A percentile compares a stretch with the other conserved stretches of the same genome.
These are phyloP conservation scores for Trissolcus basalis DNA, from an alignment of 1,140 invertebrate genomes.

Conservation along the genomic window DNA sequence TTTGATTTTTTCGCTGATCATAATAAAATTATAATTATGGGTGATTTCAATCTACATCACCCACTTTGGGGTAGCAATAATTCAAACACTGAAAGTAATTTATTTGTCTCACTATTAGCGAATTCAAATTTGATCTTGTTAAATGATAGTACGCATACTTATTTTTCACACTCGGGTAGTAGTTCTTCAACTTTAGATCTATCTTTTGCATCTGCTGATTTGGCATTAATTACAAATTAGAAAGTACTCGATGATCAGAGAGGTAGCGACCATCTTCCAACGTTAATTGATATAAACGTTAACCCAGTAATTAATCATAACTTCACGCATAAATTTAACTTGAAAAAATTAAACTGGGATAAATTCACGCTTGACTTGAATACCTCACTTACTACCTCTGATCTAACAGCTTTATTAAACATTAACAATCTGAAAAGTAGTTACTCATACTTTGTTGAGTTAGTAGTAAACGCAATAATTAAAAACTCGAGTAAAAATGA, in stretches of 20 bases:
- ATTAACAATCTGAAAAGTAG: not conserved
- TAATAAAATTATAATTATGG: constrained; percentile 8
- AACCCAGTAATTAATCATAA: not conserved
- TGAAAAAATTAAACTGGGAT: not conserved
- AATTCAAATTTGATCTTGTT: constrained; percentile 2
- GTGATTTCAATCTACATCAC: constrained; percentile 25
- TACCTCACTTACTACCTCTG: not conserved
- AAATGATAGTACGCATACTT: constrained; percentile 6
- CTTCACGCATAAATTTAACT: not conserved
- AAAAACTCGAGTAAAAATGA: not conserved
- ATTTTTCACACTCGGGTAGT: constrained; percentile 5
- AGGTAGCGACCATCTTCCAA: not conserved
- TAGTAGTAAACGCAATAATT: not conserved
- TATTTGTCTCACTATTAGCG: constrained; percentile 2
- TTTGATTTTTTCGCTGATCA: constrained; percentile 3
- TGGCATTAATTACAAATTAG: not conserved
- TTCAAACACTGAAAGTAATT: not conserved
- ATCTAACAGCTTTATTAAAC: not conserved
- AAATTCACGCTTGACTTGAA: not conserved
- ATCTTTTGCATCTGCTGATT: not conserved
- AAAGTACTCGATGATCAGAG: not conserved
- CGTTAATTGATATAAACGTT: not conserved
- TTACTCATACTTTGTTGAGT: not conserved
- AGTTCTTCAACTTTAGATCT: not conserved
- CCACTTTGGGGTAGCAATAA: not conserved